These are phyloP conservation scores for Zhuqinia jingwanae DNA, from an alignment of 2,888 invertebrate genomes.

Conservation along the genomic window DNA sequence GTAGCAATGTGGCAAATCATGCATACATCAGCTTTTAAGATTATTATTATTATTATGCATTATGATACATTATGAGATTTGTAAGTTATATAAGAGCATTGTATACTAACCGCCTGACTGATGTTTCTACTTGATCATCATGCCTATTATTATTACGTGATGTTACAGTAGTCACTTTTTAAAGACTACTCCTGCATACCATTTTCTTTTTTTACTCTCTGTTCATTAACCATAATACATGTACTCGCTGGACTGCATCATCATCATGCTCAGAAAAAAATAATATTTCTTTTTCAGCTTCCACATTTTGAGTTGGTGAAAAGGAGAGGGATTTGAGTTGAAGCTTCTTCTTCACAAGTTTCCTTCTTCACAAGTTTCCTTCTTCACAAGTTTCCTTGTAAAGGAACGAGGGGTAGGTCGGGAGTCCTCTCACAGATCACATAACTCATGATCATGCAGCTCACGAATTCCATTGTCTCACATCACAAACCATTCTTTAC, in stretches of 20 bases:
- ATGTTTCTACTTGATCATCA: conserved; percentile 67
- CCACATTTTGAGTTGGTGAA: conserved; percentile 50
- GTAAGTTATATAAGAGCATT: conserved; percentile 14
- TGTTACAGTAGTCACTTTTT: conserved; percentile 67
- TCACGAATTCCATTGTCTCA: conserved; percentile 73
- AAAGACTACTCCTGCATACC: conserved; percentile 45
- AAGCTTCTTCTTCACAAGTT: conserved; percentile 32
- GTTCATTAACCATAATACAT: background rate
- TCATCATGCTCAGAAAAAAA: background rate
- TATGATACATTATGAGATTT: conserved; percentile 24
- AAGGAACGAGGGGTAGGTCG: conserved; percentile 73
- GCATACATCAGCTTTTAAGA: background rate
- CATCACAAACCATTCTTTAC: conserved; percentile 52
- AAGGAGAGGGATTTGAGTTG: conserved; percentile 19
- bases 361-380: conserved; percentile 46
- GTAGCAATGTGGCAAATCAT: background rate
- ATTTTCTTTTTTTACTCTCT: background rate
- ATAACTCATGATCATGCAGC: conserved; percentile 73
- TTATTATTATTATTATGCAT: background rate
- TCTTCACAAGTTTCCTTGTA: conserved; percentile 14
- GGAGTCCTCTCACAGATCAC: conserved; percentile 72
- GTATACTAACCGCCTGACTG: conserved; percentile 55
- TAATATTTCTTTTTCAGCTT: conserved; percentile 32
- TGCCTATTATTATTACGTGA: conserved; percentile 68
- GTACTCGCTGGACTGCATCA: background rate